These are phyloP conservation scores for Electrophaes corylata DNA, from an alignment of 2,888 invertebrate genomes.

Conservation along the genomic window DNA sequence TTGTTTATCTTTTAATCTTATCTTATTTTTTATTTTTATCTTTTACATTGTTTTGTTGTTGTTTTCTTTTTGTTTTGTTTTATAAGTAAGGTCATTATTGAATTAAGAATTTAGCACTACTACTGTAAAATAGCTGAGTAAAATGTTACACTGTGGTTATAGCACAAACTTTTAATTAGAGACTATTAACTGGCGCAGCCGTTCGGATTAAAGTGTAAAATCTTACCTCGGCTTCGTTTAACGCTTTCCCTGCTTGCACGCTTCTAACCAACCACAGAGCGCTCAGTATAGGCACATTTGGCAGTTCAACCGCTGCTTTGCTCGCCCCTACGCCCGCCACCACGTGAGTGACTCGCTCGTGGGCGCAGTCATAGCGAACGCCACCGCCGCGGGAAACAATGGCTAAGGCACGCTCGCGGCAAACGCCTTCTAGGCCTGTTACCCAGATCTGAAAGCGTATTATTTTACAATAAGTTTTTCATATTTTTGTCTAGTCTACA, in stretches of 20 bases:
- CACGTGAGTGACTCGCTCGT: conserved; percentile 90
- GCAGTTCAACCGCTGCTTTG: conserved; percentile 43
- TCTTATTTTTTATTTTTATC: no score
- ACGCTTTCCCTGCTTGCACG: conserved; percentile 74
- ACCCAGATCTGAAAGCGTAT: conserved; percentile 64
- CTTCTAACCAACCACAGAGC: conserved; percentile 91
- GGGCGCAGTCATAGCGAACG: conserved; percentile 89
- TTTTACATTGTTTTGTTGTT: no score
- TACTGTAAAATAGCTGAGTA: no score
- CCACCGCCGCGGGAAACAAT: conserved; percentile 88
- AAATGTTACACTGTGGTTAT: no score
- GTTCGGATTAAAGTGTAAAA: background rate
- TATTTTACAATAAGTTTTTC: no score
- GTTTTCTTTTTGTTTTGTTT: no score
- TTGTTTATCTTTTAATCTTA: no score
- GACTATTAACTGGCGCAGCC: conserved; percentile 8
- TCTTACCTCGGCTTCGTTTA: conserved; percentile 62
- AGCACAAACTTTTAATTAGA: background rate
- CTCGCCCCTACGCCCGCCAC: conserved; percentile 84
- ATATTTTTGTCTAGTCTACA: no score
- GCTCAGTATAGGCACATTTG: conserved; percentile 86
- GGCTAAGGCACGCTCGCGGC: conserved; percentile 68
- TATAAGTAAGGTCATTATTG: no score
- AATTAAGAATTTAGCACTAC: no score
- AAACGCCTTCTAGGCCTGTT: conserved; percentile 60